Percentiles rank a stretch among this genome's conserved stretches.
These are phyloP conservation scores for Zeuzera pyrina DNA, from an alignment of 2,888 invertebrate genomes.

Conservation along the genomic window DNA sequence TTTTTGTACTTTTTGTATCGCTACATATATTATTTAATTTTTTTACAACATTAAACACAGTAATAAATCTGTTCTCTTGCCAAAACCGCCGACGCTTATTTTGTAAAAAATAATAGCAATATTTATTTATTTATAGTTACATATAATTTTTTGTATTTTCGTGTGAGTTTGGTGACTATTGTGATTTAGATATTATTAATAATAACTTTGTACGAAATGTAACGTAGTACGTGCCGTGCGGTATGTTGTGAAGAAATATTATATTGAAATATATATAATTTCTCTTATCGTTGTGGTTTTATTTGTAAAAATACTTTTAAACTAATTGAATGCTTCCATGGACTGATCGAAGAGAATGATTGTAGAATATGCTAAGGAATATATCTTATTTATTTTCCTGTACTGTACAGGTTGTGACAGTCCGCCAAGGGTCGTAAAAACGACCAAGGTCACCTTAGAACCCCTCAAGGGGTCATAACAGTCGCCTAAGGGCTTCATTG, in stretches of 20 bases:
- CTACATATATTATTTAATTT: slow-evolving; percentile 2
- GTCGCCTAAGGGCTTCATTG: too few relatives aligned
- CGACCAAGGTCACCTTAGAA: too few relatives aligned
- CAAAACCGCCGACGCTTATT: slow-evolving; percentile 22
- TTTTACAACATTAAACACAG: slow-evolving; percentile 8
- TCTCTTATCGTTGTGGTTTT: slow-evolving; percentile 43
- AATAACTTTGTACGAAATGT: slow-evolving; percentile 30
- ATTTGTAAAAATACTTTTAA: slow-evolving; percentile 14
- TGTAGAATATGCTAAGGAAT: too few relatives aligned
- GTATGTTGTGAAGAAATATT: slow-evolving; percentile 53
- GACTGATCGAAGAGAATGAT: too few relatives aligned
- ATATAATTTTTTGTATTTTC: slow-evolving; percentile 15
- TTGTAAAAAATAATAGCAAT: slow-evolving; percentile 31
- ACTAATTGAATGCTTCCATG: too few relatives aligned
- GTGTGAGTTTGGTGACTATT: slow-evolving; percentile 32
- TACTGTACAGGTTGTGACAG: too few relatives aligned
- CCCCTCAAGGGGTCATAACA: too few relatives aligned
- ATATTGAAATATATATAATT: slow-evolving; percentile 67
- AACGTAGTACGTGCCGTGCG: slow-evolving; percentile 37
- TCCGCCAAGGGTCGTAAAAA: too few relatives aligned
- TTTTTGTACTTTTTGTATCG: not conserved
- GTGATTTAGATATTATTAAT: slow-evolving; percentile 26
- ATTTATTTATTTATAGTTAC: slow-evolving; percentile 51
- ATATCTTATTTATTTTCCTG: too few relatives aligned
- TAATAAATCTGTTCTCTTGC: slow-evolving; percentile 10